Conservation (phyloP, 2,113 vertebrate genomes). For the Dromaius novaehollandiae region DNA sequence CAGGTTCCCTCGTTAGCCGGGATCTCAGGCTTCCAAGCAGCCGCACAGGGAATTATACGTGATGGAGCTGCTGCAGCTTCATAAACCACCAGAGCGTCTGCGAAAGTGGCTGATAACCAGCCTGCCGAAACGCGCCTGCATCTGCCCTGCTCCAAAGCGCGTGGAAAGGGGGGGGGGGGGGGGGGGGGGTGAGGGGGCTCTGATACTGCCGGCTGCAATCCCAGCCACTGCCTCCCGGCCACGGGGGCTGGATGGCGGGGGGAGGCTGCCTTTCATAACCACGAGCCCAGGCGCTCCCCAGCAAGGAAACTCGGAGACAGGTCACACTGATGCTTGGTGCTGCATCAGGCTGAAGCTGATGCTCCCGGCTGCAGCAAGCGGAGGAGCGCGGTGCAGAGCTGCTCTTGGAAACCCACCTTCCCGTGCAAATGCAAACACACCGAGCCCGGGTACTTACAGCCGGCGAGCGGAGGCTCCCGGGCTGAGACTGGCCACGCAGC, state of each 20-base stretch:
- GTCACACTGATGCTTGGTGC: too few relatives aligned
- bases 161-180: too few relatives aligned
- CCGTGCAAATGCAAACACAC: too few relatives aligned
- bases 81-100: not conserved
- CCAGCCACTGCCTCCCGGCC: too few relatives aligned
- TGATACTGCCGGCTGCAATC: not conserved
- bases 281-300: not conserved
- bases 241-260: too few relatives aligned
- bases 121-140: fast-evolving
- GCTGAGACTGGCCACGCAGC: slow-evolving; percentile 82
- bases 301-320: too few relatives aligned
- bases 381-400: too few relatives aligned
- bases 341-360: too few relatives aligned
- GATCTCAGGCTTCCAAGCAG: not conserved
- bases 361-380: too few relatives aligned
- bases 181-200: too few relatives aligned
- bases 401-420: too few relatives aligned
- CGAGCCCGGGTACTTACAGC: slow-evolving; percentile 78
- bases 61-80: not conserved
- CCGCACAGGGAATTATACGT: not conserved
- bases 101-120: too few relatives aligned
- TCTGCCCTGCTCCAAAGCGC: not conserved
- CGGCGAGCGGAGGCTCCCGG: slow-evolving; percentile 83
- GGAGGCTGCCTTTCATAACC: not conserved
- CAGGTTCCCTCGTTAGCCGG: not conserved